Conservation (phyloP, 2,797 vertebrate genomes). For the Acomys russatus region DNA sequence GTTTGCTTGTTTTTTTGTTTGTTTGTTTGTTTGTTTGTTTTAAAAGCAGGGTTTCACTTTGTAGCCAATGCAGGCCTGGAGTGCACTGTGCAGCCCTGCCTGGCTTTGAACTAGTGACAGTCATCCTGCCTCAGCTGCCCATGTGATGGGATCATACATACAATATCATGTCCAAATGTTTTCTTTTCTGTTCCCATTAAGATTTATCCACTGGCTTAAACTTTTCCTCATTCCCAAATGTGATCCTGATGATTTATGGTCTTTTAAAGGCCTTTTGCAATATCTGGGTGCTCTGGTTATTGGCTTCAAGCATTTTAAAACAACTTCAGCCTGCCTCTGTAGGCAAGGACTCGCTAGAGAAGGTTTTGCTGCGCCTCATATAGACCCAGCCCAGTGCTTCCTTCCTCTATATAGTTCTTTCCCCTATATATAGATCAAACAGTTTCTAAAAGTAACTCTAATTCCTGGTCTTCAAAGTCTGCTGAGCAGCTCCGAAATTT, state of each 20-base stretch:
- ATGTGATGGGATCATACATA: neutral
- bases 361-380: constrained; percentile 62
- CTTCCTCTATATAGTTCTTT: constrained; percentile 72
- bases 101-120: neutral
- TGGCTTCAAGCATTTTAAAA: constrained; percentile 56
- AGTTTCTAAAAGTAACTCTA: constrained; percentile 79
- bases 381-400: constrained; percentile 70
- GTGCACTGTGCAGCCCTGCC: neutral
- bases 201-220: constrained; percentile 55
- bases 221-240: neutral
- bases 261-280: constrained; percentile 28
- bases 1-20: neutral
- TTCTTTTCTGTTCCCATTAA: neutral
- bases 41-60: neutral
- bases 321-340: neutral
- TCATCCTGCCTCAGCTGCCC: neutral
- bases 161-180: neutral
- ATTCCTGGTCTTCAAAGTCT: constrained; percentile 82
- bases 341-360: constrained; percentile 53
- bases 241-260: neutral
- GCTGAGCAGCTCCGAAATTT: constrained; percentile 72
- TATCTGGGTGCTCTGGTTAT: constrained; percentile 21
- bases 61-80: neutral
- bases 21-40: neutral
- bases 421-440: constrained; percentile 81